phyloP scores from a whole-genome alignment of 2,797 vertebrate genomes.

The Meda fulgida region DNA sequence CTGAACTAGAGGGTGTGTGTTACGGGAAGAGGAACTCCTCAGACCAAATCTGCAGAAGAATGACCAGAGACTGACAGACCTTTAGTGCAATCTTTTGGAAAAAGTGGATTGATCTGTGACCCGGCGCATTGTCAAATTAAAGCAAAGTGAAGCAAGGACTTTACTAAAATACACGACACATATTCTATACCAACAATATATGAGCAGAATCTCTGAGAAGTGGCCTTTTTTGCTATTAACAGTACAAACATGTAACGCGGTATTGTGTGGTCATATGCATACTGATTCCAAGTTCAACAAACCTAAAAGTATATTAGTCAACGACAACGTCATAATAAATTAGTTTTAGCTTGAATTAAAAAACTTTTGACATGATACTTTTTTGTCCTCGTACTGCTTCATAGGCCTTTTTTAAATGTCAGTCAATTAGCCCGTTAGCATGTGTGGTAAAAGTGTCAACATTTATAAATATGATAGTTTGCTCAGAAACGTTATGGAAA shows the following conservation, averaged over 20 bases:
- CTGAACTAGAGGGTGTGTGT: constrained; percentile 67
- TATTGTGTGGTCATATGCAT: too few species aligned
- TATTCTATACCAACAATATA: neutral
- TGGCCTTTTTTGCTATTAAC: neutral
- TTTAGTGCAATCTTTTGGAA: neutral
- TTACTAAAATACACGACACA: neutral
- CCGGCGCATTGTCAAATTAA: neutral
- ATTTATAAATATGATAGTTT: too few species aligned
- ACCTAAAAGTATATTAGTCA: neutral
- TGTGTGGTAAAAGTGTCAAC: neutral
- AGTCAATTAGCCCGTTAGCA: neutral
- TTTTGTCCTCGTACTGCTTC: neutral
- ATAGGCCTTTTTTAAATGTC: neutral
- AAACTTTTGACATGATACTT: neutral
- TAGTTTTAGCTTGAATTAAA: neutral
- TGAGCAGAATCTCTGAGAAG: neutral
- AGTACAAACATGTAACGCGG: neutral
- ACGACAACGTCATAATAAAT: neutral
- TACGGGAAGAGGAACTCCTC: constrained; percentile 74
- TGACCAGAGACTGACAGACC: neutral
- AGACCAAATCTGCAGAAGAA: constrained; percentile 30
- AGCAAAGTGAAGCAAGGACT: neutral
- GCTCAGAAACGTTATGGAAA: neutral
- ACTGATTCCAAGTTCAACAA: neutral
- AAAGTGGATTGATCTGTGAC: neutral